Base-by-base conservation (phyloP, 2,113 vertebrate genomes). In the Muntiacus muntjak region DNA sequence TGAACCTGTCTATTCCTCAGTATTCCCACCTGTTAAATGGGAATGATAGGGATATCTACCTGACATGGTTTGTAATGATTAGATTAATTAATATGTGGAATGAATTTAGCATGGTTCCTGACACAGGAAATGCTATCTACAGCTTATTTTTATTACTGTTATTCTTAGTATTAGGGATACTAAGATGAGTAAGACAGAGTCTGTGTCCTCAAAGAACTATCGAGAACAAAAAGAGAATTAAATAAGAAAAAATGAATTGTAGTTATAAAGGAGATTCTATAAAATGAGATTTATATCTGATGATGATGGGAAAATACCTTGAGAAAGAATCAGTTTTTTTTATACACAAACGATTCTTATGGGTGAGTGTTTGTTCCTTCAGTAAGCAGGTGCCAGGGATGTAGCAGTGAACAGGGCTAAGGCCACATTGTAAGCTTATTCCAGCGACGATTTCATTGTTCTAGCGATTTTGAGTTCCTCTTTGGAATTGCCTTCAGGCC, bases 171-270 rank as follows among this genome's bases (percentile, higher is more conserved):
- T 62, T 78, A 28, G 9, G 45, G 57, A 47, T 85, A 62, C 11
- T 30, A 57, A 91, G 43, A 45, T 71, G 28, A 95, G 26, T 79
- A 89, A 83, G 25, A 55, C 45, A 91, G 76, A 58, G 60, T 94
- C 67, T 74, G 1, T 95, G 9, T 81, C 74, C 54, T 95, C 52
- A 91, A 67, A 88, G 40, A 95, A 83, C n/a, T 93, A 84, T 85
- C 33, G 25, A 90, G 40, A 54, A 81, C 28, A 93, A 94, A 93
- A 88, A 92, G 36, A 87, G 50, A 89, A 89, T 6, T 58, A 67
- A 94, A 60, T 91, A 87, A 93, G 71, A 78, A 88, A 91, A 95
- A 87, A 64, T n/a, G 26, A 93, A 82, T 92, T 96, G 57, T 71
- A 21, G 78, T 55, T 60, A 58, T 67, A 71, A 96, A 94, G 50